Evolutionary conservation across 2,888 invertebrate genomes (phyloP).

Genomic region (Seira ritae): DNA sequence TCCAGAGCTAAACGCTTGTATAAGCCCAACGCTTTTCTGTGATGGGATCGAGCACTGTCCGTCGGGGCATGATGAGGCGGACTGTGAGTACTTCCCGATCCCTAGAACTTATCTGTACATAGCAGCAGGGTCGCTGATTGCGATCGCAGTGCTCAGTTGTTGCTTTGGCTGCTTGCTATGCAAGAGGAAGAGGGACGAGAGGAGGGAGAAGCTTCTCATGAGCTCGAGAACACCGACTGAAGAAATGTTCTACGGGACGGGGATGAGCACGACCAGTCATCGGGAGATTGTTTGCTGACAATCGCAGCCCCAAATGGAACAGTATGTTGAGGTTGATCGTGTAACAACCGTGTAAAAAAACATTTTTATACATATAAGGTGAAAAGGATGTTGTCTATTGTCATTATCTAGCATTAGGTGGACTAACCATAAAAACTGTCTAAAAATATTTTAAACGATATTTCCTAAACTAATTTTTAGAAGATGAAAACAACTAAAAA

Average conservation of each 20-base stretch:
- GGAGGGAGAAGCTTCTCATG: constrained; percentile 65
- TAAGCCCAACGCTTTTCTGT: constrained; percentile 67
- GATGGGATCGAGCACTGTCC: constrained; percentile 71
- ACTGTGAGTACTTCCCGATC: constrained; percentile 70
- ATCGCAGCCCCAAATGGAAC: constrained; percentile 69
- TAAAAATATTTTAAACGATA: neutral
- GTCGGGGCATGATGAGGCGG: constrained; percentile 69
- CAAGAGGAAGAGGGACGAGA: constrained; percentile 64
- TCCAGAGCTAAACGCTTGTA: constrained; percentile 67
- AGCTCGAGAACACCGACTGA: constrained; percentile 70
- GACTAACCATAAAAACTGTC: neutral
- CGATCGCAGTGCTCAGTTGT: constrained; percentile 68
- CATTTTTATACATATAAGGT: too few relatives aligned
- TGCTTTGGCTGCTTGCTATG: constrained; percentile 68
- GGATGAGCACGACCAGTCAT: constrained; percentile 62
- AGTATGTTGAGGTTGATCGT: constrained; percentile 71
- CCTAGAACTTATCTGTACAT: constrained; percentile 67
- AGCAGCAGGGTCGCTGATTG: constrained; percentile 60
- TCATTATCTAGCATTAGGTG: neutral
- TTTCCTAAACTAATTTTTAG: neutral
- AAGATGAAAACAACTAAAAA: constrained; percentile 5
- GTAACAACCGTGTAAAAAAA: constrained; percentile 67
- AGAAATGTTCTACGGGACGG: constrained; percentile 68
- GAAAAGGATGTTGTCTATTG: neutral
- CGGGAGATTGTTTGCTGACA: constrained; percentile 70